phyloP scores from a whole-genome alignment of 1,140 invertebrate species.

The Drosophila arizonae region DNA sequence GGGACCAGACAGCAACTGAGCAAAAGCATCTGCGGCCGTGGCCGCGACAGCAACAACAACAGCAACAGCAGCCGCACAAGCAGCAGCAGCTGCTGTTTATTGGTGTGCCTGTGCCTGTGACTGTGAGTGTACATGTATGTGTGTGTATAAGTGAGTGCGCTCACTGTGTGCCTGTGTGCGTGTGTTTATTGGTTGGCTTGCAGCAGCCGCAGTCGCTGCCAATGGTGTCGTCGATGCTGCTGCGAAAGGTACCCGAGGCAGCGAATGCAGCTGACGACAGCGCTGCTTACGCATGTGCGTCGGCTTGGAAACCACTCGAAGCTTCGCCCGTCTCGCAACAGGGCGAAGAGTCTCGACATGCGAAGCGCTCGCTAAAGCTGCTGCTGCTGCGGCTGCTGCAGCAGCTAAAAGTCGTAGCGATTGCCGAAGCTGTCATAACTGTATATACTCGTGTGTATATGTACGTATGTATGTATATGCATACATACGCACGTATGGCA shows the following conservation, averaged over 20 bases:
- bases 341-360: constrained; percentile 25
- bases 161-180: constrained; percentile 17
- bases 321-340: constrained; percentile 25
- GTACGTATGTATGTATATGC: background rate
- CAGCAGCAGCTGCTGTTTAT: constrained; percentile 43
- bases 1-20: constrained; percentile 14
- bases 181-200: constrained; percentile 42
- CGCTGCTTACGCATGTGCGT: constrained; percentile 51
- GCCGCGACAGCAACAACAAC: background rate
- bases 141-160: constrained; percentile 13
- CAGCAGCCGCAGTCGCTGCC: constrained; percentile 10
- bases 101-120: constrained; percentile 8
- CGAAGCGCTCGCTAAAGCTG: constrained; percentile 18
- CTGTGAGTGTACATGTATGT: constrained; percentile 9
- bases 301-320: constrained; percentile 44
- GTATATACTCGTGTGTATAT: background rate
- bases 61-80: background rate
- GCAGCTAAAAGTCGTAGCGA: constrained; percentile 29
- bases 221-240: constrained; percentile 13
- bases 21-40: background rate
- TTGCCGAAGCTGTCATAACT: constrained; percentile 35
- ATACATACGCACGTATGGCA: background rate
- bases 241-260: constrained; percentile 6
- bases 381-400: constrained; percentile 20
- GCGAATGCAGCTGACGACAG: constrained; percentile 39